These are phyloP conservation scores for Cyprichromis sp. DNA, from an alignment of 2,113 vertebrate genomes.

Conservation along the genomic window DNA sequence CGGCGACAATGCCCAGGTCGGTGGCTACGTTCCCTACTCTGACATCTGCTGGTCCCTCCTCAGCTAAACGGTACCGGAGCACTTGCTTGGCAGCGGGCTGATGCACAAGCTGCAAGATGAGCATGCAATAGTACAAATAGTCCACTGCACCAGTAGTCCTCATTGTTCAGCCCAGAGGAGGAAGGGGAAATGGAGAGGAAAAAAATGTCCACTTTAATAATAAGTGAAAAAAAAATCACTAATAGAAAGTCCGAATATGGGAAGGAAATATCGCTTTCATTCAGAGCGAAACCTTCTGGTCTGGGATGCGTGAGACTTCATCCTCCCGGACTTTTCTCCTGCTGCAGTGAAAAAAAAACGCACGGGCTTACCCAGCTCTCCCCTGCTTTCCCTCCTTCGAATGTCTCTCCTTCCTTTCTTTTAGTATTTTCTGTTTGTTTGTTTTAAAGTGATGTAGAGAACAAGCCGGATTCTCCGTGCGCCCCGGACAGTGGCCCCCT, in stretches of 20 bases:
- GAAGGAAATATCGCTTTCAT: neutral
- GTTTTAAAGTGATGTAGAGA: neutral
- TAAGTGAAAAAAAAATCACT: neutral
- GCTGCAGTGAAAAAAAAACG: constrained; percentile 54
- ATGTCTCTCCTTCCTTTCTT: constrained; percentile 1
- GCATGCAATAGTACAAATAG: constrained; percentile 78
- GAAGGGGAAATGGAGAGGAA: neutral
- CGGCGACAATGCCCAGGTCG: constrained; percentile 90
- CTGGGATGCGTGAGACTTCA: constrained; percentile 59
- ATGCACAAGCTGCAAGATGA: constrained; percentile 81
- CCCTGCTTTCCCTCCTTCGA: neutral
- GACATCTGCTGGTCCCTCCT: constrained; percentile 92
- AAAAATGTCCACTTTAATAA: constrained; percentile 16
- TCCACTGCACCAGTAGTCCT: constrained; percentile 75
- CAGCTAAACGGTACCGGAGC: constrained; percentile 88
- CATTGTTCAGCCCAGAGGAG: constrained; percentile 53
- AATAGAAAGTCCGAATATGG: neutral
- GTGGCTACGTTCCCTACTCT: constrained; percentile 92
- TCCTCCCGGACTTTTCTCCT: constrained; percentile 56
- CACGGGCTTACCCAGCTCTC: neutral
- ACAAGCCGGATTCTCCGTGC: neutral
- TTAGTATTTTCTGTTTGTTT: neutral
- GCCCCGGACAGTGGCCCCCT: neutral
- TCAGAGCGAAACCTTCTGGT: constrained; percentile 24
- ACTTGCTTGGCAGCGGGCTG: constrained; percentile 91